Base-by-base conservation (phyloP, 2,888 invertebrate species). In the Coenonympha arcania region DNA sequence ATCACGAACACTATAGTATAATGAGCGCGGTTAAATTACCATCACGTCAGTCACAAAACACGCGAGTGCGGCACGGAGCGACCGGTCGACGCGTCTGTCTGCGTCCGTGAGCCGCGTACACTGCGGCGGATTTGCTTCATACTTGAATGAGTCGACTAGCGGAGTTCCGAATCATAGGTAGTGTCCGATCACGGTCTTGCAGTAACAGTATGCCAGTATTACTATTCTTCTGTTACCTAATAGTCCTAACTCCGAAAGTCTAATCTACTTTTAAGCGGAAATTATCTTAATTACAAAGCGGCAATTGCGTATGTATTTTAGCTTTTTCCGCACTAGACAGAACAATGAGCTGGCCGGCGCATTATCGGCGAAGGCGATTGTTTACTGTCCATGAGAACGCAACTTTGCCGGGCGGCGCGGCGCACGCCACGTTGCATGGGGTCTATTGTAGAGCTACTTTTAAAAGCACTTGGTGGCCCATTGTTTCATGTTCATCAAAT, bases 1-100 rank as follows among this genome's bases (percentile, higher is more conserved):
- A 84, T 76, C 65, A 69, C 71, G 63, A 64, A 66, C 65, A 70
- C 69, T 84, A 85, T 84, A 85, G 85, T 83, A 81, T 70, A 78
- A 74, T 74, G 84, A 83, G 85, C 82, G 76, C 77, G 76, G 74
- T 68, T 63, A 70, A 66, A 70, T 69, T 64, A 65, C 69, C 70
- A 71, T 71, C 70, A 71, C 70, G 69, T 70, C 68, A 63, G 60
- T 59, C 66, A 68, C 68, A 61, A 64, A 72, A 76, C 74, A 69
- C 79, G 76, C 77, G 74, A 64, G 66, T 19, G 31, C 40, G 70
- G 66, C 42, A 37, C 16, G 57, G 58, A 61, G 66, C 66, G 66
- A 66, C 64, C 64, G 64, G 58, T 60, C 59, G 63, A 74, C 69
- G 64, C 80, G 72, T 66, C 76, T 72, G 72, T 67, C 64, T 64